phyloP scores from a whole-genome alignment of 53 echinoderm and acorn worm genomes.

The Luidia sarsii region DNA sequence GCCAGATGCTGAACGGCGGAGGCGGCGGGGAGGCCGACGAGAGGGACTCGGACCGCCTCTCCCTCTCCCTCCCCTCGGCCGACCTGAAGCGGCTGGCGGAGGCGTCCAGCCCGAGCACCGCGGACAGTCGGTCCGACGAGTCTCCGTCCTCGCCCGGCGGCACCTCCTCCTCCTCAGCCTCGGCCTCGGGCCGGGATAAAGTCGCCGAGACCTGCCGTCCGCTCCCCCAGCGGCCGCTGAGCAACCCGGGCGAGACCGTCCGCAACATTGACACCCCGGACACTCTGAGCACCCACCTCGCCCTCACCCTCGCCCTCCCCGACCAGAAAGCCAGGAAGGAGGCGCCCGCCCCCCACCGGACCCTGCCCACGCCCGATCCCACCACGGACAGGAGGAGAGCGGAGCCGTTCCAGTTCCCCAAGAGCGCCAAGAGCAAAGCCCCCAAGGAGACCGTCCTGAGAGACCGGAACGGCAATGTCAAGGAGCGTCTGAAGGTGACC shows the following conservation, averaged over 20 bases:
- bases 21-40: too few species aligned
- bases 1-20: conserved; percentile 52
- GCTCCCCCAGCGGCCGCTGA: conserved; percentile 67
- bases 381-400: conserved; percentile 51
- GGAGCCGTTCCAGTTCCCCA: conserved; percentile 75
- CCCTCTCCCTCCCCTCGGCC: conserved; percentile 70
- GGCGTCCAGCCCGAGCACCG: conserved; percentile 55
- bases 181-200: conserved; percentile 21
- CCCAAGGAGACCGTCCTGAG: neutral
- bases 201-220: conserved; percentile 81
- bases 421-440: neutral
- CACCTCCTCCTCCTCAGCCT: neutral
- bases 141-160: too few species aligned
- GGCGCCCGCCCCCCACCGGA: conserved; percentile 47
- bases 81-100: conserved; percentile 60
- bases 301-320: conserved; percentile 49
- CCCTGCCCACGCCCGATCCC: conserved; percentile 82
- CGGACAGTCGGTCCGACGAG: conserved; percentile 29
- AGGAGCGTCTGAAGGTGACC: neutral
- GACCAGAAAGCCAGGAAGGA: conserved; percentile 19
- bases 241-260: conserved; percentile 47
- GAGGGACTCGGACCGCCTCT: conserved; percentile 59
- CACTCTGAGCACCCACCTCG: conserved; percentile 64
- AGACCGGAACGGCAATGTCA: conserved; percentile 11
- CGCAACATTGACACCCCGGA: conserved; percentile 65